Conservation (phyloP, 2,888 invertebrate species). For the Conistra vaccinii region DNA sequence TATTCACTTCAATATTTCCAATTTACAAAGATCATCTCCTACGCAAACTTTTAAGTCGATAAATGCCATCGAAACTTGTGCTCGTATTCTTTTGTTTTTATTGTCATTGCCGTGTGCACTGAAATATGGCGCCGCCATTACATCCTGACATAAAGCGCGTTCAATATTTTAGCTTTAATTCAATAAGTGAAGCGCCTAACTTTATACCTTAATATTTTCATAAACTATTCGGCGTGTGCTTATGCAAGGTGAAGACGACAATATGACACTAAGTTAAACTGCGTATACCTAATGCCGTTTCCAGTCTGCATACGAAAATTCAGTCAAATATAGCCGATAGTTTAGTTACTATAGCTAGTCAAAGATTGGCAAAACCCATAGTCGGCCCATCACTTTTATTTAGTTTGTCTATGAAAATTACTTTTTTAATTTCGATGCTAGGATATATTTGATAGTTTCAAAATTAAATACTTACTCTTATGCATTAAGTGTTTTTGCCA, state of each 20-base stretch:
- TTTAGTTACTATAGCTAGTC: not conserved
- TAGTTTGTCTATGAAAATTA: not conserved
- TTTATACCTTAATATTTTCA: not conserved
- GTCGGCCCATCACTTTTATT: too few relatives aligned
- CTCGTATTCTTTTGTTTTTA: constrained; percentile 38
- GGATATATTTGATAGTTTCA: not conserved
- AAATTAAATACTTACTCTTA: not conserved
- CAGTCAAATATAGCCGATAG: too few relatives aligned
- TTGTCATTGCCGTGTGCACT: constrained; percentile 7
- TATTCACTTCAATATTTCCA: constrained; percentile 20
- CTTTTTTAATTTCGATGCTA: not conserved
- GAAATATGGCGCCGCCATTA: constrained; percentile 47
- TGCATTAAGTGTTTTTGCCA: too few relatives aligned
- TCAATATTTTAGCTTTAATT: constrained; percentile 33
- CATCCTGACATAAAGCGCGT: constrained; percentile 13
- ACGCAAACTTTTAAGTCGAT: constrained; percentile 17
- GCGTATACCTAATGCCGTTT: not conserved
- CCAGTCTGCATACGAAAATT: not conserved
- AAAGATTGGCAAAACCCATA: not conserved
- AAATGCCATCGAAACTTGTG: constrained; percentile 14
- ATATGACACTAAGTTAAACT: not conserved
- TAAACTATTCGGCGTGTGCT: not conserved
- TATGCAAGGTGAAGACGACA: not conserved
- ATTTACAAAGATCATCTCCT: constrained; percentile 16
- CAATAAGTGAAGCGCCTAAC: constrained; percentile 5